A percentile compares a stretch with the other conserved stretches of the same genome.
Evolutionary conservation across 2,888 invertebrate genomes (phyloP).

Genomic region (Xestia xanthographa): DNA sequence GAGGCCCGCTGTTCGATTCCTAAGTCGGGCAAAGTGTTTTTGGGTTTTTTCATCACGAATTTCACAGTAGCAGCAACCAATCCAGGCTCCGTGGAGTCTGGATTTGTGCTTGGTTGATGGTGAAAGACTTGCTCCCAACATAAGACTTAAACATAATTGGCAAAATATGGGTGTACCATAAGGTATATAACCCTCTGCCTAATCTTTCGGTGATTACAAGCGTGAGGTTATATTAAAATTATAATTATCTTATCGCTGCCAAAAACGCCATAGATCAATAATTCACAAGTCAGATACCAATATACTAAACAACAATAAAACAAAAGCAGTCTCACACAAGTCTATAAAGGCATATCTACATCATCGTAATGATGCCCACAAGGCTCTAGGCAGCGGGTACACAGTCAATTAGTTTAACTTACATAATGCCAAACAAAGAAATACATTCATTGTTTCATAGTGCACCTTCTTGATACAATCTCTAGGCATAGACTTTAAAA

Average conservation of each 20-base stretch:
- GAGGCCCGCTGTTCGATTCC: neutral
- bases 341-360: constrained; percentile 53
- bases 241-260: neutral
- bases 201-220: neutral
- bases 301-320: constrained; percentile 21
- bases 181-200: neutral
- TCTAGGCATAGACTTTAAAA: constrained; percentile 59
- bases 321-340: constrained; percentile 55
- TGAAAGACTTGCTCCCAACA: neutral
- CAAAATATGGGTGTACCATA: neutral
- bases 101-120: neutral
- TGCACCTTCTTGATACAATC: constrained; percentile 60
- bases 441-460: constrained; percentile 63
- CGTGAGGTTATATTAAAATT: neutral
- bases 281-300: constrained; percentile 24
- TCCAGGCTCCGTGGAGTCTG: neutral
- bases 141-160: neutral
- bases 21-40: neutral
- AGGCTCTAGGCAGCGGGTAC: constrained; percentile 53
- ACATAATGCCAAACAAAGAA: constrained; percentile 64
- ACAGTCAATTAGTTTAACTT: constrained; percentile 60
- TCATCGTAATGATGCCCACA: constrained; percentile 58
- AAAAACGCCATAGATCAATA: constrained; percentile 2
- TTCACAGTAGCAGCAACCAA: neutral
- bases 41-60: neutral